Percentiles rank a stretch among this genome's conserved stretches.
phyloP scores from a whole-genome alignment of 2,888 invertebrate species.

The Cataglyphis altisquamis region DNA sequence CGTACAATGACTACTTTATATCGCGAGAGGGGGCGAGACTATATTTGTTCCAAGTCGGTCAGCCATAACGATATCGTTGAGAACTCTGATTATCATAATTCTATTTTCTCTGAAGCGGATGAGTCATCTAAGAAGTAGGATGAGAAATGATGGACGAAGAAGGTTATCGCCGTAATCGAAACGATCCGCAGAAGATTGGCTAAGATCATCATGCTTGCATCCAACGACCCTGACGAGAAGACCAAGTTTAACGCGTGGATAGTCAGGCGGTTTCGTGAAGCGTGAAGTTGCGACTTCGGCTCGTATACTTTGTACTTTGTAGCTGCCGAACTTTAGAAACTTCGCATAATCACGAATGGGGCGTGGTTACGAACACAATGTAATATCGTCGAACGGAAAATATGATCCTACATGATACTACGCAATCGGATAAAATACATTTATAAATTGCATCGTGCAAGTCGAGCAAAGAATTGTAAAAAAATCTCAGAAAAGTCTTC shows the following conservation, averaged over 20 bases:
- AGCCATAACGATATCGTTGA: constrained; percentile 46
- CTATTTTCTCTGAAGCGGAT: constrained; percentile 65
- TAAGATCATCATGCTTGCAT: constrained; percentile 63
- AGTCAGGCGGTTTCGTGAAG: constrained; percentile 65
- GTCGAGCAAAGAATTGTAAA: neutral
- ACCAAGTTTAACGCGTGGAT: constrained; percentile 70
- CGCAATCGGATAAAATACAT: neutral
- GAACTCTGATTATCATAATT: constrained; percentile 72
- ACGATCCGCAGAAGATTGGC: constrained; percentile 68
- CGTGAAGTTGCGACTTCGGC: constrained; percentile 66
- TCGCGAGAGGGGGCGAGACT: constrained; percentile 10
- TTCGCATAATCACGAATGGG: neutral
- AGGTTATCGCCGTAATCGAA: constrained; percentile 66
- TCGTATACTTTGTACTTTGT: constrained; percentile 60
- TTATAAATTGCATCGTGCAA: neutral
- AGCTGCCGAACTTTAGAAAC: constrained; percentile 48
- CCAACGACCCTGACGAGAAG: constrained; percentile 63
- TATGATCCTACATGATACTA: neutral
- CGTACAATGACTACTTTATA: constrained; percentile 13
- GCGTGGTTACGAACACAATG: constrained; percentile 4
- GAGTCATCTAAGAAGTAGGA: constrained; percentile 67
- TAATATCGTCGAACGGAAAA: neutral
- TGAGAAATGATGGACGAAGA: constrained; percentile 38
- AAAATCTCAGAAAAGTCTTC: neutral
- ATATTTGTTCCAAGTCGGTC: constrained; percentile 62